Conservation (phyloP, 2,888 invertebrate species). For the Caenorhabditis panamensis region DNA sequence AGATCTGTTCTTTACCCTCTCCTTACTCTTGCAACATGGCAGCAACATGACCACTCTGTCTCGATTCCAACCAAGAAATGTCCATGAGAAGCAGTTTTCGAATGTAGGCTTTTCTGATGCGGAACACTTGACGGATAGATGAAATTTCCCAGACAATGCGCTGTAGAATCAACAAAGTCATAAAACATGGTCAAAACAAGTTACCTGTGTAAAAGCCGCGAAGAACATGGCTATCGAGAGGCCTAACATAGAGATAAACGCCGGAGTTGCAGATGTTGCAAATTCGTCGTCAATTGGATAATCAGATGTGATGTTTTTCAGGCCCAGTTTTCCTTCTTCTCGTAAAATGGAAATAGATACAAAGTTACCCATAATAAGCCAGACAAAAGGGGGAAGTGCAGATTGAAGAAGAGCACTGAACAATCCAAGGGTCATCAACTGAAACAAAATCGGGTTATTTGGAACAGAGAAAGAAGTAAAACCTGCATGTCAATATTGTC, state of each 20-base stretch:
- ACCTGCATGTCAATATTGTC: constrained; percentile 70
- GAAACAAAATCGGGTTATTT: constrained; percentile 1
- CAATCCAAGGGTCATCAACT: constrained; percentile 77
- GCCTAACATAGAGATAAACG: constrained; percentile 76
- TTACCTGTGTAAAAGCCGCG: constrained; percentile 78
- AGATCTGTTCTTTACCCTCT: constrained; percentile 49
- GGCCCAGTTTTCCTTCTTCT: constrained; percentile 65
- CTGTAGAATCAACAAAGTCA: constrained; percentile 59
- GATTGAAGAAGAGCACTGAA: constrained; percentile 76
- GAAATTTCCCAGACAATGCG: constrained; percentile 78
- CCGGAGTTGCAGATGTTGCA: constrained; percentile 73
- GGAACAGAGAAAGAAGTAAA: not conserved
- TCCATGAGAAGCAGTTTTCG: constrained; percentile 79
- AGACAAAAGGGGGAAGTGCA: constrained; percentile 79
- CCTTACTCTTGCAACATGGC: constrained; percentile 79
- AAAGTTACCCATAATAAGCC: constrained; percentile 80
- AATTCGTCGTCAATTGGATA: constrained; percentile 70
- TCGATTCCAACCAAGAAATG: constrained; percentile 79
- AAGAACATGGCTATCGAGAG: constrained; percentile 77
- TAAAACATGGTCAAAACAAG: constrained; percentile 33
- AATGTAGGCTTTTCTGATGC: constrained; percentile 78
- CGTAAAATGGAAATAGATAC: constrained; percentile 74
- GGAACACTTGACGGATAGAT: constrained; percentile 76
- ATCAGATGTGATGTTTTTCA: constrained; percentile 66
- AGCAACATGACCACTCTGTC: constrained; percentile 79